These are phyloP conservation scores for Neocrepidodera transversa DNA, from an alignment of 2,888 invertebrate species.

Conservation along the genomic window DNA sequence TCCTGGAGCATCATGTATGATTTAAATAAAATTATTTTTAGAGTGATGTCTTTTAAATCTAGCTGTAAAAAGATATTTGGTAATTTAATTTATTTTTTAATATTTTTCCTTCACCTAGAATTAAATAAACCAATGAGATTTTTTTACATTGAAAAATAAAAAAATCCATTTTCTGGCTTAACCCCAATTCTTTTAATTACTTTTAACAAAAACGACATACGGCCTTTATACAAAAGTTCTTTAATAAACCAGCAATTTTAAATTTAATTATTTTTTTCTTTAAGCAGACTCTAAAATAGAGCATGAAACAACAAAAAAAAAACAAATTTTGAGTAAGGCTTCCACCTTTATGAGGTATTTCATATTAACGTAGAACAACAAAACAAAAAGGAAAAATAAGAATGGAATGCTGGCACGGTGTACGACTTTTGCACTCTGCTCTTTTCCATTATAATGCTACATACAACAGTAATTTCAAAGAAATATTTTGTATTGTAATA, in stretches of 20 bases:
- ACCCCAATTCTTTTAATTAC: too few species aligned
- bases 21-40: too few species aligned
- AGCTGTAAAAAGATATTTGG: too few species aligned
- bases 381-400: slow-evolving; percentile 6
- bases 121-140: too few species aligned
- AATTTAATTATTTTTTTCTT: neutral
- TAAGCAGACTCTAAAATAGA: neutral
- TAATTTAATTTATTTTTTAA: too few species aligned
- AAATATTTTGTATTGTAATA: slow-evolving; percentile 24
- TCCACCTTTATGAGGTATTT: slow-evolving; percentile 19
- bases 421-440: slow-evolving; percentile 25
- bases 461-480: slow-evolving; percentile 28
- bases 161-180: too few species aligned
- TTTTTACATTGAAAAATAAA: too few species aligned
- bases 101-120: too few species aligned
- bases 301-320: neutral
- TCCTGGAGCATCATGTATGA: too few species aligned
- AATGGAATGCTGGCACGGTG: slow-evolving; percentile 21
- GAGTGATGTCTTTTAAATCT: too few species aligned
- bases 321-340: neutral
- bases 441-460: slow-evolving; percentile 21
- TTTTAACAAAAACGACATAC: too few species aligned
- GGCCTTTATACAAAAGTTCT: too few species aligned
- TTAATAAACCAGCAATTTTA: neutral
- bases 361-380: slow-evolving; percentile 10